Conservation (phyloP, 2,113 vertebrate species). For the Phainopepla nitens region DNA sequence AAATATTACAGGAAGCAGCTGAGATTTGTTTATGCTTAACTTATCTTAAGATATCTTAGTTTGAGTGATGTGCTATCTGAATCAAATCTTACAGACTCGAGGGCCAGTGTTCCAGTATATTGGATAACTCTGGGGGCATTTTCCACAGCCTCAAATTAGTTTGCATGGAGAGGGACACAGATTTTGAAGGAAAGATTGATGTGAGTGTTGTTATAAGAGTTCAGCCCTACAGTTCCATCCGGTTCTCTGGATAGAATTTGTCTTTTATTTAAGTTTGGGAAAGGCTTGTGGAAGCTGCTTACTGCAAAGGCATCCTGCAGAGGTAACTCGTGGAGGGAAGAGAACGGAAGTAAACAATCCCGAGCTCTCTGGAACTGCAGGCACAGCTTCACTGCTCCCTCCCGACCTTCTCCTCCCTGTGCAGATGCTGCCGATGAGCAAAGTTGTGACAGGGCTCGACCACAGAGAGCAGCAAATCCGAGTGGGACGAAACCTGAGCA, state of each 20-base stretch:
- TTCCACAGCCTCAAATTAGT: background rate
- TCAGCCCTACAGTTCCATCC: background rate
- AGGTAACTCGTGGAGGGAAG: background rate
- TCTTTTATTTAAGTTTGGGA: background rate
- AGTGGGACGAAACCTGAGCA: slow-evolving; percentile 32
- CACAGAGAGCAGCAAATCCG: slow-evolving; percentile 27
- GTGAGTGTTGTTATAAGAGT: background rate
- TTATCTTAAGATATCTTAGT: background rate
- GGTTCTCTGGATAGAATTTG: background rate
- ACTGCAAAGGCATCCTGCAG: background rate
- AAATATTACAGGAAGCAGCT: background rate
- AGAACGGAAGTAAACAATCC: background rate
- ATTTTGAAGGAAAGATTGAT: background rate
- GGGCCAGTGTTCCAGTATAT: background rate
- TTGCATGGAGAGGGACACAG: background rate
- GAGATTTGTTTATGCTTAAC: background rate
- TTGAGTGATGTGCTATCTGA: background rate
- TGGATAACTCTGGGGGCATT: background rate
- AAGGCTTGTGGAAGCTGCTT: background rate
- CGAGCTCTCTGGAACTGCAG: background rate
- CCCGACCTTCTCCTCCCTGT: background rate
- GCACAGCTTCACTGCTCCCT: background rate
- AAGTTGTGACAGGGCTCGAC: background rate
- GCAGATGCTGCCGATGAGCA: background rate
- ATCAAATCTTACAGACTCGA: background rate